Conservation (phyloP, 1,140 invertebrate species). For the Philaenus spumarius region DNA sequence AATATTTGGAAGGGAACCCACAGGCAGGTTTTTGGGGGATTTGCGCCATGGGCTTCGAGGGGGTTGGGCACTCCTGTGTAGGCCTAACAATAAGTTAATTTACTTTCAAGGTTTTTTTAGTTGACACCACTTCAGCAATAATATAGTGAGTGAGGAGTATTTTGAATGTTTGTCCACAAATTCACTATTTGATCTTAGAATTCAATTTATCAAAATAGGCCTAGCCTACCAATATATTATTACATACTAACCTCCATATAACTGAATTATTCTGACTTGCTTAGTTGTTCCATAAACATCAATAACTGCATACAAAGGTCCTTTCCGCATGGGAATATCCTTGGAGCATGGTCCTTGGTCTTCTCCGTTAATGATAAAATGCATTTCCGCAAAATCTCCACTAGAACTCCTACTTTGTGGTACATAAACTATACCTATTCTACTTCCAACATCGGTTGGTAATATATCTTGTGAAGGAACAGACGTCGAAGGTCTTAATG, state of each 20-base stretch:
- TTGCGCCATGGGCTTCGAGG: no score
- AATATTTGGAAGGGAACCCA: no score
- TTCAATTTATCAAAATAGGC: no score
- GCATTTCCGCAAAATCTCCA: slow-evolving; percentile 78
- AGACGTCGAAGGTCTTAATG: slow-evolving; percentile 53
- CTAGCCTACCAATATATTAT: no score
- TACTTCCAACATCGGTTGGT: slow-evolving; percentile 78
- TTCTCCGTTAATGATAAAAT: slow-evolving; percentile 94
- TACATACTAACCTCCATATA: slow-evolving; percentile 72
- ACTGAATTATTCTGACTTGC: slow-evolving; percentile 85
- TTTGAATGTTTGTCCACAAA: no score
- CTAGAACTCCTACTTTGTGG: slow-evolving; percentile 53
- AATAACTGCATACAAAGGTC: slow-evolving; percentile 82
- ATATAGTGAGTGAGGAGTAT: no score
- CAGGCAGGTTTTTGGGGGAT: no score
- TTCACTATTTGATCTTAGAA: no score
- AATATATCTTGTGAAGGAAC: slow-evolving; percentile 33
- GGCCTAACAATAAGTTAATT: no score
- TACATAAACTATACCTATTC: slow-evolving; percentile 91
- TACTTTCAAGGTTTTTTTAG: no score
- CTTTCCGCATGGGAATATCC: slow-evolving; percentile 76
- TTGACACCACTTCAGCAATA: no score
- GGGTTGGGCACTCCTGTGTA: no score
- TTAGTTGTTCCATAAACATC: slow-evolving; percentile 97
- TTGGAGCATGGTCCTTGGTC: slow-evolving; percentile 70